These are phyloP conservation scores for Staurois parvus DNA, from an alignment of 2,797 vertebrate genomes.

Conservation along the genomic window DNA sequence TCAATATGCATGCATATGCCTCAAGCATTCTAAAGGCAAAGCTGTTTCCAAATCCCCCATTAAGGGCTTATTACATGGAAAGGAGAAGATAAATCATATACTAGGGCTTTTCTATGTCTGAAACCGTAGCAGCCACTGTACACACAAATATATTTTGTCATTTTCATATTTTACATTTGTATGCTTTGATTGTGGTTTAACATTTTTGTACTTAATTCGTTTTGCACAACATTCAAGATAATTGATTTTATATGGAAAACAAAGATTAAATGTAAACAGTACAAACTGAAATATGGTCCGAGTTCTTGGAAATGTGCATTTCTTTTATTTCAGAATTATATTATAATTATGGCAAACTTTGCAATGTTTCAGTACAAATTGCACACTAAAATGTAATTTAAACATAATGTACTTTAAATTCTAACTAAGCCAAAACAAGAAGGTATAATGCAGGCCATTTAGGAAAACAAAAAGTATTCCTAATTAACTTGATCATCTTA, in stretches of 20 bases:
- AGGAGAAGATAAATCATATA: constrained; percentile 49
- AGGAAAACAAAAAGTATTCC: too few relatives aligned
- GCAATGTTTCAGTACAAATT: too few relatives aligned
- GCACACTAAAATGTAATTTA: too few relatives aligned
- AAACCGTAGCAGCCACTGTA: constrained; percentile 10
- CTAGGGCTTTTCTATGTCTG: constrained; percentile 15
- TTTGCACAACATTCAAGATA: neutral
- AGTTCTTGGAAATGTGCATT: too few relatives aligned
- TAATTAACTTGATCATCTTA: too few relatives aligned
- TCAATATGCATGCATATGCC: constrained; percentile 57
- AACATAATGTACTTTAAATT: too few relatives aligned
- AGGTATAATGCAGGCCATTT: too few relatives aligned
- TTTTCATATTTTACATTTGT: neutral
- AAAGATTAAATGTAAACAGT: neutral
- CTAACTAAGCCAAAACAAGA: too few relatives aligned
- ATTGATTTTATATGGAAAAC: neutral
- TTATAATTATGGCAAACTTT: too few relatives aligned
- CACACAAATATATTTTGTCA: neutral
- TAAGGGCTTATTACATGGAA: constrained; percentile 52
- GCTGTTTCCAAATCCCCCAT: constrained; percentile 51
- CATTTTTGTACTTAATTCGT: neutral
- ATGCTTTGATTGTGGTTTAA: too few relatives aligned
- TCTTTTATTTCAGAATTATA: too few relatives aligned
- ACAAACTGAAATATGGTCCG: too few relatives aligned
- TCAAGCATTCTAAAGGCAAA: constrained; percentile 61